These are phyloP conservation scores for Salvelinus alpinus DNA, from an alignment of 2,113 vertebrate genomes.

Conservation along the genomic window DNA sequence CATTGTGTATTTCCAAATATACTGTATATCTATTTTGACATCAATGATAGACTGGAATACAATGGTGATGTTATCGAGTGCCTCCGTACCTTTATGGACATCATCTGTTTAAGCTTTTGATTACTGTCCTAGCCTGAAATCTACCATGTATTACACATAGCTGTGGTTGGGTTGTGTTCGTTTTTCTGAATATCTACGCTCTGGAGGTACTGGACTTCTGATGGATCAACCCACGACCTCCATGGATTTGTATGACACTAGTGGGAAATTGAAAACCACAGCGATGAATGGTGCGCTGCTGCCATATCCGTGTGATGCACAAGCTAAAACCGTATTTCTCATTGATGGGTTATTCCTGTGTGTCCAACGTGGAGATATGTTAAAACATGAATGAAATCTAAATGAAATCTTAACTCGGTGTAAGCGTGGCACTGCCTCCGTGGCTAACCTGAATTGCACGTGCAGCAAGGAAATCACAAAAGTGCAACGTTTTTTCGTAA, in stretches of 20 bases:
- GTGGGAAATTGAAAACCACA: constrained; percentile 70
- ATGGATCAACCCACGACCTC: constrained; percentile 60
- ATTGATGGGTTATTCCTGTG: constrained; percentile 64
- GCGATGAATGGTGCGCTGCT: constrained; percentile 49
- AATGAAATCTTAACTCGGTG: constrained; percentile 64
- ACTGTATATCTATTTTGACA: constrained; percentile 38
- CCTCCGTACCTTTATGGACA: constrained; percentile 6
- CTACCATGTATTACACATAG: background rate
- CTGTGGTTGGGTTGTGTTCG: no score
- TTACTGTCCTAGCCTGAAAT: constrained; percentile 28
- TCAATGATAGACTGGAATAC: constrained; percentile 29
- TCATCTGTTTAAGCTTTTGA: background rate
- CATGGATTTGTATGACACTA: constrained; percentile 63
- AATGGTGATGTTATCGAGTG: constrained; percentile 26
- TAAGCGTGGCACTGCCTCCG: background rate
- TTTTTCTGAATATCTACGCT: background rate
- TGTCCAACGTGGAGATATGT: constrained; percentile 51
- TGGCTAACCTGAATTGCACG: background rate
- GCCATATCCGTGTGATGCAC: background rate
- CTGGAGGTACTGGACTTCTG: constrained; percentile 9
- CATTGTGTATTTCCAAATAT: constrained; percentile 38
- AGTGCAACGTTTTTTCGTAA: background rate
- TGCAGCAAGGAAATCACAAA: background rate
- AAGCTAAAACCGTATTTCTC: constrained; percentile 45
- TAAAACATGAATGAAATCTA: constrained; percentile 75